Percentiles rank a stretch among this genome's conserved stretches.
Evolutionary conservation across 2,113 vertebrate genomes (phyloP).

Genomic region (Lates calcarifer): DNA sequence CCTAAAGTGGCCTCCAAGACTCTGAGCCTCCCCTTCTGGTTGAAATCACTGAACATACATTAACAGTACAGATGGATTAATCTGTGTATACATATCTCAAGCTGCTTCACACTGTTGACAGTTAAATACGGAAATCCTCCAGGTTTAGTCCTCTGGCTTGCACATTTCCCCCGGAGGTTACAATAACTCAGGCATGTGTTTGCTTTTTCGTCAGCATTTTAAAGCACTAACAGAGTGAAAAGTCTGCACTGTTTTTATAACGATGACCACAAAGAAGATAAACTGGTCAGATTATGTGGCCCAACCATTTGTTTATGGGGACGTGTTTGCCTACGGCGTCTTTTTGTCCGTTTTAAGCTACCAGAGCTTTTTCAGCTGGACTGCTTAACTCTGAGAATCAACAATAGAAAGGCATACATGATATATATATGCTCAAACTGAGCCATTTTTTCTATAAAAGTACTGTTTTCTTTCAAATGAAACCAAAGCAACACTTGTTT

Average conservation of each 20-base stretch:
- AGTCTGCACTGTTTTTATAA: conserved; percentile 1
- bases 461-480: neutral
- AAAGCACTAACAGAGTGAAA: neutral
- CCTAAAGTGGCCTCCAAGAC: conserved; percentile 35
- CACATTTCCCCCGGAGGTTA: conserved; percentile 33
- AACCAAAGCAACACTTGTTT: conserved; percentile 8
- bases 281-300: conserved; percentile 19
- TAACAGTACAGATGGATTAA: conserved; percentile 20
- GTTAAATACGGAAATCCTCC: conserved; percentile 9
- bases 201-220: conserved; percentile 40
- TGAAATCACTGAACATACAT: conserved; percentile 31
- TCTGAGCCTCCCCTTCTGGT: conserved; percentile 8
- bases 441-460: conserved; percentile 10
- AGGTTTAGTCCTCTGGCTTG: conserved; percentile 5
- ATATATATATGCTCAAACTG: neutral
- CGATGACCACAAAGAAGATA: conserved; percentile 19
- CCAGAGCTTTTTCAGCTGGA: conserved; percentile 62
- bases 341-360: conserved; percentile 35
- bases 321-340: conserved; percentile 30
- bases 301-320: conserved; percentile 45
- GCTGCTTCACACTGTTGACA: conserved; percentile 28
- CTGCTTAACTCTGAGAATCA: conserved; percentile 6
- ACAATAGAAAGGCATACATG: too few relatives aligned
- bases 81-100: conserved; percentile 17
- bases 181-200: conserved; percentile 33